phyloP scores from a whole-genome alignment of 1,140 invertebrate species.

The Trichonephila clavata region DNA sequence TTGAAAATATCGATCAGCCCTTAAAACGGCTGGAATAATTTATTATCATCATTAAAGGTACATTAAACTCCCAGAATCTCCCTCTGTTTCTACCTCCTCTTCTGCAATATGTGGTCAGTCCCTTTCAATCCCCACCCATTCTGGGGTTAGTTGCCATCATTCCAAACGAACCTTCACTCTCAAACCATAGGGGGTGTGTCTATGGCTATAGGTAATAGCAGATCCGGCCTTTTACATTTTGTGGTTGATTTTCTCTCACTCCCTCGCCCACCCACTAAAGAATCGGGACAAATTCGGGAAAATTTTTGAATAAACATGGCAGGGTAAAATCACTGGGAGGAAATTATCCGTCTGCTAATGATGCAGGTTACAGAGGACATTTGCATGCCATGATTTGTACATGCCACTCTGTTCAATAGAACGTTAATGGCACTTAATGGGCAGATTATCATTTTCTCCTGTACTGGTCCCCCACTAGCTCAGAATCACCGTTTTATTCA shows the following conservation, averaged over 20 bases:
- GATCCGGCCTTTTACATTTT: constrained; percentile 31
- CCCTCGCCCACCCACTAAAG: background rate
- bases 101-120: background rate
- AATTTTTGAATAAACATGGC: constrained; percentile 26
- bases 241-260: constrained; percentile 19
- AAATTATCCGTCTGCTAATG: constrained; percentile 66
- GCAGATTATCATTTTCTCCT: constrained; percentile 55
- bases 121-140: background rate
- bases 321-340: constrained; percentile 37
- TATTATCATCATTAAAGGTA: too few relatives aligned
- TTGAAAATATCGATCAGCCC: too few relatives aligned
- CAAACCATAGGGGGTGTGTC: constrained; percentile 14
- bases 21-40: too few relatives aligned
- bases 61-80: too few relatives aligned
- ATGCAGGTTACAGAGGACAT: constrained; percentile 42
- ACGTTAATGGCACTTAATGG: constrained; percentile 73
- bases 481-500: constrained; percentile 28
- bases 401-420: constrained; percentile 53
- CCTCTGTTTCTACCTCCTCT: too few relatives aligned
- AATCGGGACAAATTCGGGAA: constrained; percentile 12
- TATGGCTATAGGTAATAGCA: constrained; percentile 25
- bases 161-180: background rate
- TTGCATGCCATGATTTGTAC: constrained; percentile 57
- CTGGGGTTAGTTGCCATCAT: background rate
- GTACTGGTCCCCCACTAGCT: background rate